phyloP scores from a whole-genome alignment of 1,140 invertebrate species.

The Aphelinus certus region DNA sequence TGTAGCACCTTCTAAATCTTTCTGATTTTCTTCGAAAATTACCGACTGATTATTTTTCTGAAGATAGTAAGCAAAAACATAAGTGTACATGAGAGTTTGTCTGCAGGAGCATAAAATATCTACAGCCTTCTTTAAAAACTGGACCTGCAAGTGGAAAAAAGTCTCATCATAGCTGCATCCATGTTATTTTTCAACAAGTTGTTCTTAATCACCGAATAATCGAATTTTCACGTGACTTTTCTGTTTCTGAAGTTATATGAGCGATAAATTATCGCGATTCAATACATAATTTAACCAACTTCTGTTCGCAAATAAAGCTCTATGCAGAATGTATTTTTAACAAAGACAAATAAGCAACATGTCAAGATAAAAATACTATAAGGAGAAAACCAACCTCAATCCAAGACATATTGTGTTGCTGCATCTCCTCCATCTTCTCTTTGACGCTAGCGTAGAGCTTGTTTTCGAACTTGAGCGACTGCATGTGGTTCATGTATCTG shows the following conservation, averaged over 20 bases:
- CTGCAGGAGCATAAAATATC: constrained; percentile 97
- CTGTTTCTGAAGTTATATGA: too few relatives aligned
- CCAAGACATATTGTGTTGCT: constrained; percentile 99
- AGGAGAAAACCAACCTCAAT: constrained; percentile 84
- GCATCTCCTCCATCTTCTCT: constrained; percentile 99
- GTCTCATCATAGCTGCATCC: neutral
- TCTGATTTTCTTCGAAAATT: constrained; percentile 99
- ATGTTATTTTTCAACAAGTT: neutral
- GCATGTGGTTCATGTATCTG: constrained; percentile 99
- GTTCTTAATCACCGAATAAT: too few relatives aligned
- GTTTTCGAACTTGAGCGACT: constrained; percentile 97
- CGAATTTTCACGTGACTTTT: too few relatives aligned
- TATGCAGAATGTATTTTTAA: too few relatives aligned
- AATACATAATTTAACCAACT: too few relatives aligned
- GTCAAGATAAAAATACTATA: constrained; percentile 27
- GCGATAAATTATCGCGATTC: too few relatives aligned
- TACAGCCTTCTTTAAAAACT: constrained; percentile 97
- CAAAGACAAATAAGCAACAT: too few relatives aligned
- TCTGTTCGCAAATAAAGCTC: too few relatives aligned
- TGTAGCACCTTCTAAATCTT: constrained; percentile 95
- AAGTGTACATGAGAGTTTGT: constrained; percentile 99
- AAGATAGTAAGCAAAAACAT: constrained; percentile 99
- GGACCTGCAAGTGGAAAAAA: constrained; percentile 73
- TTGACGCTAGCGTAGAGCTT: constrained; percentile 95
- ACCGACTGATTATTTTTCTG: constrained; percentile 98